Evolutionary conservation across 2,113 vertebrate genomes (phyloP).

Genomic region (Bostrychus sinensis): DNA sequence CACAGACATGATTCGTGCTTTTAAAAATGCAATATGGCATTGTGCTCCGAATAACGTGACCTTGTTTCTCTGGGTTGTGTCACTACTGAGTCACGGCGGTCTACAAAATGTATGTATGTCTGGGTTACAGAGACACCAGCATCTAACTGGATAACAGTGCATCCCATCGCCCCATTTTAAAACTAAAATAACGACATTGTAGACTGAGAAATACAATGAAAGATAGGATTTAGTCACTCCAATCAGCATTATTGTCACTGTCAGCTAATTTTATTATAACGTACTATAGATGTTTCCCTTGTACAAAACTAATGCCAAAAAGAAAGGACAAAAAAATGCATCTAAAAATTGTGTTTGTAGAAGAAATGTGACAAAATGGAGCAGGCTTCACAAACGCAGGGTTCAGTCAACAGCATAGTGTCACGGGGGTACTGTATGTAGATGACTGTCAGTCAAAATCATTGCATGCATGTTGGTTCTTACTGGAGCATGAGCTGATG

Average conservation of each 20-base stretch:
- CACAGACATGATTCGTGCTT: constrained; percentile 20
- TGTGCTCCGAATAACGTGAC: constrained; percentile 44
- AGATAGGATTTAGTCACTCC: neutral
- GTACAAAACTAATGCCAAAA: too few relatives aligned
- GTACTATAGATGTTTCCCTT: too few relatives aligned
- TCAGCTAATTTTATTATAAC: too few relatives aligned
- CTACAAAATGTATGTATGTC: constrained; percentile 17
- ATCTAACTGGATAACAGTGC: constrained; percentile 38
- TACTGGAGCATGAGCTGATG: too few relatives aligned
- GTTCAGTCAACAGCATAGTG: too few relatives aligned
- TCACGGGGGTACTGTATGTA: too few relatives aligned
- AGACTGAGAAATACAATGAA: constrained; percentile 22
- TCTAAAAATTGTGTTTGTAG: too few relatives aligned
- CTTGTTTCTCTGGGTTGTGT: constrained; percentile 59
- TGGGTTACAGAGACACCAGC: constrained; percentile 25
- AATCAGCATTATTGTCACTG: neutral
- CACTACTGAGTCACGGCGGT: constrained; percentile 43
- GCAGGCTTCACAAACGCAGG: too few relatives aligned
- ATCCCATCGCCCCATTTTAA: constrained; percentile 9
- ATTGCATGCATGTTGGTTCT: too few relatives aligned
- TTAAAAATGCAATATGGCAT: constrained; percentile 34
- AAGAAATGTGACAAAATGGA: too few relatives aligned
- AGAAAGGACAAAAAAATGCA: too few relatives aligned
- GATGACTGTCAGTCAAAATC: too few relatives aligned
- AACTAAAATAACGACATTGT: constrained; percentile 16